phyloP scores from a whole-genome alignment of 2,888 invertebrate species.

The Exocentrus adspersus region DNA sequence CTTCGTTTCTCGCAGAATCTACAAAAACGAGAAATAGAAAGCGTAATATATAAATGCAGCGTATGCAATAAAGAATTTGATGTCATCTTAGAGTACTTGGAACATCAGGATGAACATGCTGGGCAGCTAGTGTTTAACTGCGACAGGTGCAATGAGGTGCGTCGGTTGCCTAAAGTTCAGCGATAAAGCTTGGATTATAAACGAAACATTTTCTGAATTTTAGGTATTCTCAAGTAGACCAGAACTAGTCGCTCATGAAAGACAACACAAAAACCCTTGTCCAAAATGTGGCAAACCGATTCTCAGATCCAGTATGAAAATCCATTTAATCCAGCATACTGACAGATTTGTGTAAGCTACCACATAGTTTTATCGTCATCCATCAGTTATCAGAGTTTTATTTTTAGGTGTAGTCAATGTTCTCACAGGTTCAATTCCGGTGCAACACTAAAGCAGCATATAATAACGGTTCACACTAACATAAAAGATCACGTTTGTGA shows the following conservation, averaged over 20 bases:
- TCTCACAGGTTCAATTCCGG: slow-evolving; percentile 49
- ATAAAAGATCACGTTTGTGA: slow-evolving; percentile 55
- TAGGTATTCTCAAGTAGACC: slow-evolving; percentile 47
- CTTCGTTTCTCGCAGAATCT: not conserved
- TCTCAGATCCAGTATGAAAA: slow-evolving; percentile 51
- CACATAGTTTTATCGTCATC: not conserved
- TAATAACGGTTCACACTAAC: slow-evolving; percentile 53
- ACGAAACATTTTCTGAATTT: slow-evolving; percentile 29
- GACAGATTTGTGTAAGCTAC: slow-evolving; percentile 48
- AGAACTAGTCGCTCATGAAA: slow-evolving; percentile 51
- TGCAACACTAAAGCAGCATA: slow-evolving; percentile 51
- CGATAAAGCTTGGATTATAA: too few species aligned
- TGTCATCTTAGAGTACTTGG: slow-evolving; percentile 49
- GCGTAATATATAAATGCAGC: slow-evolving; percentile 45
- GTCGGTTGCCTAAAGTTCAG: not conserved
- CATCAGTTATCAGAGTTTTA: not conserved
- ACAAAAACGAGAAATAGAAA: not conserved
- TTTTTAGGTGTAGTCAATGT: slow-evolving; percentile 50
- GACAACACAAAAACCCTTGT: slow-evolving; percentile 49
- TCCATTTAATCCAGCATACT: slow-evolving; percentile 51
- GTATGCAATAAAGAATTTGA: slow-evolving; percentile 48
- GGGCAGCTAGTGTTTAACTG: slow-evolving; percentile 53
- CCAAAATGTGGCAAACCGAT: slow-evolving; percentile 52
- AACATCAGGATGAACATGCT: slow-evolving; percentile 52
- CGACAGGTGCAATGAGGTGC: slow-evolving; percentile 49